Conservation (phyloP, 2,797 vertebrate species). For the Fratercula arctica region DNA sequence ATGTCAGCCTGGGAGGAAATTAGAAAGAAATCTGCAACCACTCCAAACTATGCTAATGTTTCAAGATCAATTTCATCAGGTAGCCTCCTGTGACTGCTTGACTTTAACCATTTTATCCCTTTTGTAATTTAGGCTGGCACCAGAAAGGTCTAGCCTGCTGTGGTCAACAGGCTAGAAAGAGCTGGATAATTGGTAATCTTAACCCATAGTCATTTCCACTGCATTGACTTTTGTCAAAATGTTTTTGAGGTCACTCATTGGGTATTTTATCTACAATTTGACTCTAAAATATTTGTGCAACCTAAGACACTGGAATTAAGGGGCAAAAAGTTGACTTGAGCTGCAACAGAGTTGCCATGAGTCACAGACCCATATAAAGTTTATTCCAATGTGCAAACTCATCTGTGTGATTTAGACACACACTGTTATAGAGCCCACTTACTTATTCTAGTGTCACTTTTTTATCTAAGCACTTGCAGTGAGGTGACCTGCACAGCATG, state of each 20-base stretch:
- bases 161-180: neutral
- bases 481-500: neutral
- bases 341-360: neutral
- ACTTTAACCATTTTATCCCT: neutral
- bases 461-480: slow-evolving; percentile 41
- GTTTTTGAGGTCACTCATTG: neutral
- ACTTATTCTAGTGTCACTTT: slow-evolving; percentile 25
- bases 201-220: neutral
- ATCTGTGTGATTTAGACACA: slow-evolving; percentile 16
- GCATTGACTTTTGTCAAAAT: neutral
- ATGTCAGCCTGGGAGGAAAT: neutral
- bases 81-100: neutral
- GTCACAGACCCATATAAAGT: neutral
- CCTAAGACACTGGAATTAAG: neutral
- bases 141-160: neutral
- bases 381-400: neutral
- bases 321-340: neutral
- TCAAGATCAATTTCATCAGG: neutral
- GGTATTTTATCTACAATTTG: slow-evolving; percentile 7
- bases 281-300: neutral
- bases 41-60: neutral
- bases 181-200: neutral
- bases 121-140: slow-evolving; percentile 9
- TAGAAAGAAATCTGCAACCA: neutral
- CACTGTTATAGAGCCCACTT: slow-evolving; percentile 19